Conservation (phyloP, 2,797 vertebrate genomes). For the Melopsittacus undulatus region DNA sequence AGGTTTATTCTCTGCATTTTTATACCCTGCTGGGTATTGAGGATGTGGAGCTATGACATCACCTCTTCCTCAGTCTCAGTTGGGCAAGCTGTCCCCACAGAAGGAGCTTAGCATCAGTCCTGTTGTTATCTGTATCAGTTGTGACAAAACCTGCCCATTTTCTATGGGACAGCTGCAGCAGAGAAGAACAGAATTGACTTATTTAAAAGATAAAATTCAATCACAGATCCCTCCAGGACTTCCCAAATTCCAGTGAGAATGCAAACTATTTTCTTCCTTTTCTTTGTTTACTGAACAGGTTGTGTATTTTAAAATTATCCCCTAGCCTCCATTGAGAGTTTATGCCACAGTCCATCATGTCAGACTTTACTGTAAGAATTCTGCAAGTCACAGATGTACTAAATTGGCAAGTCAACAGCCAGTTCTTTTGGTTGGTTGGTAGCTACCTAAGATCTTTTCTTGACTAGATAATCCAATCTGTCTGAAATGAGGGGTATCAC, state of each 20-base stretch:
- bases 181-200: not conserved
- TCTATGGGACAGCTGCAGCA: not conserved
- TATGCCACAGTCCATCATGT: not conserved
- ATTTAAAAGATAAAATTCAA: not conserved
- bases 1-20: not conserved
- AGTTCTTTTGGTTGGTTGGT: not conserved
- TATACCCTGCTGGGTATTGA: not conserved
- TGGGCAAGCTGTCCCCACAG: not conserved
- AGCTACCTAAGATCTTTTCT: not conserved
- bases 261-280: not conserved
- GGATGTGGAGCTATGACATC: not conserved
- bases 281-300: not conserved
- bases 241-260: not conserved
- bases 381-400: not conserved
- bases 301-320: not conserved
- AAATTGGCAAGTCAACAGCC: not conserved
- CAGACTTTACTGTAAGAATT: not conserved
- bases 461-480: not conserved
- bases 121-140: not conserved
- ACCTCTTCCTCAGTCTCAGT: not conserved
- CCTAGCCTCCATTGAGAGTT: not conserved
- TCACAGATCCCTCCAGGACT: not conserved
- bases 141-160: not conserved
- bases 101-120: not conserved
- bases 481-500: not conserved